These are phyloP conservation scores for Phengaris arion DNA, from an alignment of 2,888 invertebrate species.

Conservation along the genomic window DNA sequence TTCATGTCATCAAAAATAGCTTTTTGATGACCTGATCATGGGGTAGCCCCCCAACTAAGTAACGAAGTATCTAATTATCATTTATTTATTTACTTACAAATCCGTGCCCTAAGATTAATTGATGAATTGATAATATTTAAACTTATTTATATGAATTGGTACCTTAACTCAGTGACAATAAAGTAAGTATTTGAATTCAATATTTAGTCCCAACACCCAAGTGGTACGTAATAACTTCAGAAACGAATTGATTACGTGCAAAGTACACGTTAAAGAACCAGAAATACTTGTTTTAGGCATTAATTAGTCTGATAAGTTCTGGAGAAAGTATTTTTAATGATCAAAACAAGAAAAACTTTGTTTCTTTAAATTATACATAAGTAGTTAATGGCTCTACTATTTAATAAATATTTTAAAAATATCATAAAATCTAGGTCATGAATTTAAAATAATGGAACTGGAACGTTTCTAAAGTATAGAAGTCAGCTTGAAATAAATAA, in stretches of 20 bases:
- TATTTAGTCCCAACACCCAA: too few species aligned
- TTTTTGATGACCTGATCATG: too few species aligned
- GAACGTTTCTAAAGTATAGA: slow-evolving; percentile 11
- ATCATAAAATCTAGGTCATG: neutral
- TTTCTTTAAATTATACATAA: neutral
- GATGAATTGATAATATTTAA: too few species aligned
- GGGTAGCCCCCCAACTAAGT: too few species aligned
- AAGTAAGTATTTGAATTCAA: neutral
- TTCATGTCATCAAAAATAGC: too few species aligned
- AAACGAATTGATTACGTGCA: slow-evolving; percentile 3
- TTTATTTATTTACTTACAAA: too few species aligned
- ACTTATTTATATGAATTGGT: too few species aligned
- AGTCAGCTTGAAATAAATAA: slow-evolving; percentile 22
- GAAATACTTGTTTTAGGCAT: neutral
- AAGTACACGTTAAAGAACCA: neutral
- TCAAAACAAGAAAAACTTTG: neutral
- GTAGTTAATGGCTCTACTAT: too few species aligned
- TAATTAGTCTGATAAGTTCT: neutral
- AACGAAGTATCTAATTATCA: too few species aligned
- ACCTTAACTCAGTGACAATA: too few species aligned
- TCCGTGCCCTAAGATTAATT: too few species aligned
- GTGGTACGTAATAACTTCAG: neutral
- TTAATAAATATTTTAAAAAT: neutral
- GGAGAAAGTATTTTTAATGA: neutral
- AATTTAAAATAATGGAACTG: neutral